Evolutionary conservation across 2,888 invertebrate species (phyloP).

Genomic region (Keiferia lycopersicella): DNA sequence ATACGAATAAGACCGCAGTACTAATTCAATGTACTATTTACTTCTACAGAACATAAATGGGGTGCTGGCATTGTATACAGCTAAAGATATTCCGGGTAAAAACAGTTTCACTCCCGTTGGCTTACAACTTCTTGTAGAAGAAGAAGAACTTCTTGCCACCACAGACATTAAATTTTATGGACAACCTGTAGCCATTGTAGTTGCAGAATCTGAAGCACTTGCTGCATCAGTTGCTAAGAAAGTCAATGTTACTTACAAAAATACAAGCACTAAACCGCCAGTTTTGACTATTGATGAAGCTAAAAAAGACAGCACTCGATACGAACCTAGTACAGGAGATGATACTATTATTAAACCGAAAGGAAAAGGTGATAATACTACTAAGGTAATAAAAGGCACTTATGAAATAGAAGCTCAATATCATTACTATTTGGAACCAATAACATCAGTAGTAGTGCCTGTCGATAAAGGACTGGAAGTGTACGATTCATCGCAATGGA

Average conservation of each 20-base stretch:
- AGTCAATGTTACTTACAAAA: constrained; percentile 81
- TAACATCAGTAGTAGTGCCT: constrained; percentile 84
- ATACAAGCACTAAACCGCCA: constrained; percentile 51
- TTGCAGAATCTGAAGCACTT: constrained; percentile 79
- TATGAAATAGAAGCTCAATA: constrained; percentile 85
- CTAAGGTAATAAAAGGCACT: constrained; percentile 78
- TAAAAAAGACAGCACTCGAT: constrained; percentile 67
- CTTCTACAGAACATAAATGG: constrained; percentile 80
- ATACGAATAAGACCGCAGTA: too few species aligned
- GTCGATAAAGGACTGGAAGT: constrained; percentile 86
- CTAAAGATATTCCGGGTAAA: constrained; percentile 85
- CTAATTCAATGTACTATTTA: background rate
- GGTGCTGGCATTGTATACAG: constrained; percentile 83
- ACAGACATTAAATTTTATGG: constrained; percentile 82
- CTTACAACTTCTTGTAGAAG: constrained; percentile 56
- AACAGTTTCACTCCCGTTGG: constrained; percentile 77
- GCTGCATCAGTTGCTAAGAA: constrained; percentile 80
- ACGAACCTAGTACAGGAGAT: constrained; percentile 38
- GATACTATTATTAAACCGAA: constrained; percentile 50
- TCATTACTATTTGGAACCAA: constrained; percentile 88
- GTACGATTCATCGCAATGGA: constrained; percentile 84
- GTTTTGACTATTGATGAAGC: constrained; percentile 65
- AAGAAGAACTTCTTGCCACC: constrained; percentile 79
- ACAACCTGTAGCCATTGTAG: constrained; percentile 86
- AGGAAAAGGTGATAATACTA: constrained; percentile 57